Evolutionary conservation across 2,797 vertebrate genomes (phyloP).

Genomic region (Gadopsis marmoratus): DNA sequence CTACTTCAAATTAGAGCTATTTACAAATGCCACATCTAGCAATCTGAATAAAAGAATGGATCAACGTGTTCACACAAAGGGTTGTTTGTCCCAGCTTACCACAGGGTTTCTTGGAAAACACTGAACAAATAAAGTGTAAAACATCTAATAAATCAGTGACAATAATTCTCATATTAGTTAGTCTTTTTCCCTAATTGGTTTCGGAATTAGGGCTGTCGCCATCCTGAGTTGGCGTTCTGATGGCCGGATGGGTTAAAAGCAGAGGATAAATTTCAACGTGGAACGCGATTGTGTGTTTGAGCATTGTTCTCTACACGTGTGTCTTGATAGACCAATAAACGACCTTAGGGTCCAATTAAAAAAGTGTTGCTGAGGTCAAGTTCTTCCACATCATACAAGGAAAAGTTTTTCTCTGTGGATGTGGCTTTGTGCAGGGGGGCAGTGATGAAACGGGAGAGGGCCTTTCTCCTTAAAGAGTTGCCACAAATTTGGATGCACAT

Average conservation of each 20-base stretch:
- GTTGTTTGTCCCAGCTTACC: slow-evolving; percentile 31
- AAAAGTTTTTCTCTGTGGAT: neutral
- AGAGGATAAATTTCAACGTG: too few relatives aligned
- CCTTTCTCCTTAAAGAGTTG: neutral
- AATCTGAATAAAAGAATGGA: slow-evolving; percentile 25
- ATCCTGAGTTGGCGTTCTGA: too few relatives aligned
- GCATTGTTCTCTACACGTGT: too few relatives aligned
- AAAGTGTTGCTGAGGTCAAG: neutral
- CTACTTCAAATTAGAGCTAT: neutral
- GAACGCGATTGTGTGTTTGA: too few relatives aligned
- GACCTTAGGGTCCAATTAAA: too few relatives aligned
- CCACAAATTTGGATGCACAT: neutral
- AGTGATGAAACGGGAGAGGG: neutral
- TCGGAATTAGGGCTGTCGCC: too few relatives aligned
- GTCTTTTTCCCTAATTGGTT: too few relatives aligned
- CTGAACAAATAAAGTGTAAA: slow-evolving; percentile 21
- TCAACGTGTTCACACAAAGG: slow-evolving; percentile 22
- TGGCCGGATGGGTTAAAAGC: too few relatives aligned
- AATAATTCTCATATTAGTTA: too few relatives aligned
- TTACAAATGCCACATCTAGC: slow-evolving; percentile 23
- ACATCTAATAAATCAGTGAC: too few relatives aligned
- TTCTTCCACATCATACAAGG: neutral
- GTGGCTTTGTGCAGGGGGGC: neutral
- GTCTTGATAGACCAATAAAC: too few relatives aligned
- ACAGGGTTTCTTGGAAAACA: slow-evolving; percentile 1